Percentiles rank a stretch among this genome's conserved stretches.
Evolutionary conservation across 2,113 vertebrate species (phyloP).

Genomic region (Gulo gulo): DNA sequence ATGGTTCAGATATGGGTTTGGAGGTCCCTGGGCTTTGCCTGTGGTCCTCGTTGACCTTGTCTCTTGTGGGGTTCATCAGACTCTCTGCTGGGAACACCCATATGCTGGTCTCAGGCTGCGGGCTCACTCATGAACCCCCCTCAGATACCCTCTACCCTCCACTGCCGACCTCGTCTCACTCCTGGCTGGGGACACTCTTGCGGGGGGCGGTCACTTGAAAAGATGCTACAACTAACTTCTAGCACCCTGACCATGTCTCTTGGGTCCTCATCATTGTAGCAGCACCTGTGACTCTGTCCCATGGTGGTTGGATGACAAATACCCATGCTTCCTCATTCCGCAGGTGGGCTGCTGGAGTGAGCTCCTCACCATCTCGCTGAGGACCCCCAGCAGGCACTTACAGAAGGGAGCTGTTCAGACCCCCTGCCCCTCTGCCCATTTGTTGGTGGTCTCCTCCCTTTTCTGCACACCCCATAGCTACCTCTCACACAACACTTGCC

Average conservation of each 20-base stretch:
- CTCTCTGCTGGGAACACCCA: neutral
- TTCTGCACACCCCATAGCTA: accelerated
- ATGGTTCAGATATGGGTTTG: neutral
- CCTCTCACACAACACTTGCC: neutral
- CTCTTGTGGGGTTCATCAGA: neutral
- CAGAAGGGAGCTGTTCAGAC: neutral
- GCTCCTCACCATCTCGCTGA: no score
- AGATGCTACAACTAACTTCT: no score
- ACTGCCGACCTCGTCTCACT: neutral
- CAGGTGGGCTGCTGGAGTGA: neutral
- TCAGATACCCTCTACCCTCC: neutral
- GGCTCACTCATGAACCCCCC: neutral
- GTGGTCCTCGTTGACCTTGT: accelerated
- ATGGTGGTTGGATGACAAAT: accelerated
- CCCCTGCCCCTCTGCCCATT: accelerated
- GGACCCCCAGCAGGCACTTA: neutral
- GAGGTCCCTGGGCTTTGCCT: neutral
- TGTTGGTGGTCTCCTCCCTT: neutral
- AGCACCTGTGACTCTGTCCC: neutral
- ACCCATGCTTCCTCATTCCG: neutral
- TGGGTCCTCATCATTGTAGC: neutral
- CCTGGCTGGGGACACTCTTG: neutral
- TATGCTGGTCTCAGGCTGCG: neutral
- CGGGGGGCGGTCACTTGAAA: neutral
- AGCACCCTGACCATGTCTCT: neutral